Conservation (phyloP, 2,113 vertebrate genomes). For the Poeciliopsis occidentalis region DNA sequence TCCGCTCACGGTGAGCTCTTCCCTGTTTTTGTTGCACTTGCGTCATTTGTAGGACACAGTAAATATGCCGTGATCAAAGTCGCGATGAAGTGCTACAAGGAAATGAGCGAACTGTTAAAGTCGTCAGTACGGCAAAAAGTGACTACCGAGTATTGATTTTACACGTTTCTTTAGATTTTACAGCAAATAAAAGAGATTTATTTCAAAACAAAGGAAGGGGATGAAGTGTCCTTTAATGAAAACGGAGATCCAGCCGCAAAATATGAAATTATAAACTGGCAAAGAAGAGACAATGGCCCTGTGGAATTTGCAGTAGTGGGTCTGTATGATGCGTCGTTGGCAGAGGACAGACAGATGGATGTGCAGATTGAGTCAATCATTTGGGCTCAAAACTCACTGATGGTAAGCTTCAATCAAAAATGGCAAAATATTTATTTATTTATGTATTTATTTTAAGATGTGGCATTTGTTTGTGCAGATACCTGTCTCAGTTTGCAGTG, state of each 20-base stretch:
- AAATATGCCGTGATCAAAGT: not conserved
- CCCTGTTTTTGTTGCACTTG: no score
- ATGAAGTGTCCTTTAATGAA: constrained; percentile 72
- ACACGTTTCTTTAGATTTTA: constrained; percentile 58
- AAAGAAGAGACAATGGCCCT: constrained; percentile 43
- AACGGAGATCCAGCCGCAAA: constrained; percentile 71
- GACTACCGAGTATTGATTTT: not conserved
- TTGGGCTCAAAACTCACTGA: constrained; percentile 62
- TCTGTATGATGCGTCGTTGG: constrained; percentile 69
- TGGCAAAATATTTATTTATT: not conserved
- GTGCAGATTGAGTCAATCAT: constrained; percentile 57
- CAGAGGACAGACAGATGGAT: constrained; percentile 50
- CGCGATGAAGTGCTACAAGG: not conserved
- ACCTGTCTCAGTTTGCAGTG: constrained; percentile 71
- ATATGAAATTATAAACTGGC: constrained; percentile 79
- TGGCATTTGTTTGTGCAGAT: constrained; percentile 39
- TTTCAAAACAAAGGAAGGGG: constrained; percentile 75
- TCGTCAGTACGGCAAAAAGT: no score
- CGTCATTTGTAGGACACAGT: no score
- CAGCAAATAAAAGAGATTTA: constrained; percentile 53
- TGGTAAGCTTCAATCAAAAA: constrained; percentile 41
- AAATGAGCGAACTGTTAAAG: not conserved
- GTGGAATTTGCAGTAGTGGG: constrained; percentile 74
- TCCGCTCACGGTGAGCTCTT: constrained; percentile 56
- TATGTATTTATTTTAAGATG: not conserved